Percentiles rank a stretch among this genome's conserved stretches.
phyloP scores from a whole-genome alignment of 2,888 invertebrate species.

The Lasioglossum zephyrum region DNA sequence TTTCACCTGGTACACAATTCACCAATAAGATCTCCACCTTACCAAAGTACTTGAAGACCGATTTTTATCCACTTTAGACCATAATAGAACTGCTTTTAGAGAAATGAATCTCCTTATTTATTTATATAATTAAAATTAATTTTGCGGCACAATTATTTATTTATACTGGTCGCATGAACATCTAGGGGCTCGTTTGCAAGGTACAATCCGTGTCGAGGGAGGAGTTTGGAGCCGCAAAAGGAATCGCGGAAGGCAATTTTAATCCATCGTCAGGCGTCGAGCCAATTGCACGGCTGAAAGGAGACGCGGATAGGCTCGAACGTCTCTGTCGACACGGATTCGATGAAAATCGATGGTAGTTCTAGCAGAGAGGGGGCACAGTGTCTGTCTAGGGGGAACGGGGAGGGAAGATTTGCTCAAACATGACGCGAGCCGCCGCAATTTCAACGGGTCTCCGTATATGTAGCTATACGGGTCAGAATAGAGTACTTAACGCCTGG shows the following conservation, averaged over 20 bases:
- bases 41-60: neutral
- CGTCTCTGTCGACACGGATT: constrained; percentile 60
- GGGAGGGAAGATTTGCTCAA: constrained; percentile 49
- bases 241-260: constrained; percentile 59
- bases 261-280: constrained; percentile 72
- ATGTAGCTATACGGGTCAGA: constrained; percentile 41
- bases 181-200: constrained; percentile 54
- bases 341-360: constrained; percentile 69
- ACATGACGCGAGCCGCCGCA: constrained; percentile 60
- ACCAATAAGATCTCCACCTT: neutral
- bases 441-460: constrained; percentile 51
- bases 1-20: neutral
- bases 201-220: constrained; percentile 66
- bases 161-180: no score
- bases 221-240: constrained; percentile 9
- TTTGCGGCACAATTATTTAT: no score
- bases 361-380: neutral
- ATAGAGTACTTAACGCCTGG: constrained; percentile 67
- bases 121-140: no score
- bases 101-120: neutral
- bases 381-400: constrained; percentile 4
- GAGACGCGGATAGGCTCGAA: constrained; percentile 52
- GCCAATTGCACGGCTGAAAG: constrained; percentile 65
- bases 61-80: neutral
- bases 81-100: neutral